phyloP scores from a whole-genome alignment of 2,888 invertebrate genomes.

The Crepidodera aurea region DNA sequence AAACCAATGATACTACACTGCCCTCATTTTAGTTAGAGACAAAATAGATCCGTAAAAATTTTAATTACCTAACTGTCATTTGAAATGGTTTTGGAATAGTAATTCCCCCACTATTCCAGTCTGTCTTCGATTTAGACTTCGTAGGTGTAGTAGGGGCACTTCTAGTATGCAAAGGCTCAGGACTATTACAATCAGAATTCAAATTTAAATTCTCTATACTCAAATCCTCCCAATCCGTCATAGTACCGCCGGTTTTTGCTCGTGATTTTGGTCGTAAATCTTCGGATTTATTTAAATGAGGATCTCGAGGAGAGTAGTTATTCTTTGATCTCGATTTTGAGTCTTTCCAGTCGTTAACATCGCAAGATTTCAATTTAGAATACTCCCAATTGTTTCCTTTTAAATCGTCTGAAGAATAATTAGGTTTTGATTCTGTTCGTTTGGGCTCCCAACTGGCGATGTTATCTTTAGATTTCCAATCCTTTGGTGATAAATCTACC shows the following conservation, averaged over 20 bases:
- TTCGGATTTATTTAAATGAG: no score
- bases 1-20: no score
- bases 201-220: conserved; percentile 56
- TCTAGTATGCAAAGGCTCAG: conserved; percentile 55
- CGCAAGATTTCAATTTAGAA: conserved; percentile 1
- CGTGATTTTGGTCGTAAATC: conserved; percentile 25
- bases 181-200: conserved; percentile 45
- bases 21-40: no score
- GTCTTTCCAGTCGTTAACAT: background rate
- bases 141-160: conserved; percentile 70
- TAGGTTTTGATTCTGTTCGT: background rate
- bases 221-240: conserved; percentile 54
- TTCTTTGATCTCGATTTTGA: background rate
- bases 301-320: conserved; percentile 2
- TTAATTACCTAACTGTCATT: conserved; percentile 72
- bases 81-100: conserved; percentile 75
- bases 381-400: background rate
- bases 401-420: background rate
- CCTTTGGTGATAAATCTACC: background rate
- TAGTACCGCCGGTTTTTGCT: conserved; percentile 40
- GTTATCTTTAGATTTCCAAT: background rate
- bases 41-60: no score
- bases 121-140: conserved; percentile 56
- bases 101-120: conserved; percentile 56
- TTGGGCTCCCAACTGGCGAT: background rate